A percentile compares a stretch with the other conserved stretches of the same genome.
Evolutionary conservation across 1,140 invertebrate species (phyloP).

Genomic region (Caenorhabditis remanei): DNA sequence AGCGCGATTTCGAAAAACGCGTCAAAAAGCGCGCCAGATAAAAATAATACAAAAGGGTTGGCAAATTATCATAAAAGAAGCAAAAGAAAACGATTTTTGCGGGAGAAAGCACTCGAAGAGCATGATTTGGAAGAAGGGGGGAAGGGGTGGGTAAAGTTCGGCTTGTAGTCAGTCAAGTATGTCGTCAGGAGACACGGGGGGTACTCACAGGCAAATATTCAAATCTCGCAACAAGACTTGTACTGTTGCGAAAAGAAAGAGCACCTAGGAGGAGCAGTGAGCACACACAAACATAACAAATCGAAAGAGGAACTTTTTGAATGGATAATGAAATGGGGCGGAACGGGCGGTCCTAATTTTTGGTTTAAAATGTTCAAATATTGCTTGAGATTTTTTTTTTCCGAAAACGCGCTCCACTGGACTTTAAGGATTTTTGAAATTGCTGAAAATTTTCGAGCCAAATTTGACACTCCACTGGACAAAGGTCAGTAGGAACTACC

Average conservation of each 20-base stretch:
- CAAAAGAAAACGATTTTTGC: neutral
- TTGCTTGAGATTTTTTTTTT: too few species aligned
- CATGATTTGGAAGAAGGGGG: neutral
- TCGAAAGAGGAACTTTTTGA: neutral
- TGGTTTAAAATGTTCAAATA: too few species aligned
- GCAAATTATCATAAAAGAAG: neutral
- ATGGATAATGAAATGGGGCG: too few species aligned
- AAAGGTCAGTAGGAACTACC: too few species aligned
- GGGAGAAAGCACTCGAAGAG: neutral
- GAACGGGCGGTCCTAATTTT: too few species aligned
- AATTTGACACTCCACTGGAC: too few species aligned
- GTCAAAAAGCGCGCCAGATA: neutral
- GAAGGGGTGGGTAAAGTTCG: neutral
- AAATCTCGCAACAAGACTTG: slow-evolving; percentile 45
- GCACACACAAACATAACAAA: slow-evolving; percentile 16
- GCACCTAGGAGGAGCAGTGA: neutral
- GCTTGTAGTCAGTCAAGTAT: slow-evolving; percentile 55
- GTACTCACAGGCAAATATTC: slow-evolving; percentile 40
- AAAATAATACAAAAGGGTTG: neutral
- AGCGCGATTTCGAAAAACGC: too few species aligned
- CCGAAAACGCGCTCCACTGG: too few species aligned
- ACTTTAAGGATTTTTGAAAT: too few species aligned
- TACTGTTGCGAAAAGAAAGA: slow-evolving; percentile 27
- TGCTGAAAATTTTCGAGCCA: too few species aligned
- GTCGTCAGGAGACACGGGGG: neutral